Base-by-base conservation (phyloP, 2,888 invertebrate species). In the Sarcophaga subvicina region DNA sequence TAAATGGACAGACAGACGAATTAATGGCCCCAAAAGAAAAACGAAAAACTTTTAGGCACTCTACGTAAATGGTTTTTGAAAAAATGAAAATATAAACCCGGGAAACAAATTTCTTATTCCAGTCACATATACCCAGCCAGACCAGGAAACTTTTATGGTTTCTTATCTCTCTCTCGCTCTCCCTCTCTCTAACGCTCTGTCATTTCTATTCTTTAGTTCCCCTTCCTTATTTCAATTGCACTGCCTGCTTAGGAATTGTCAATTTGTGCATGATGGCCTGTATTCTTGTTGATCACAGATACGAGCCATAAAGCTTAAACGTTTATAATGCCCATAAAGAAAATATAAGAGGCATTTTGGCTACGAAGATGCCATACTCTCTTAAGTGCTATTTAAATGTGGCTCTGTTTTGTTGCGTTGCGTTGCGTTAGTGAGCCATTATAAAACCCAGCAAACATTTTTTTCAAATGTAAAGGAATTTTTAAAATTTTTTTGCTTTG, bases 301-400 rank as follows among this genome's bases (percentile, higher is more conserved):
- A 37, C 37, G 37, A 10, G 2, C 37, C 45, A 75, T 75, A 69
- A 81, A 81, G 75, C 59, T 75, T 71, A n/a, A 64, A 59, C 20
- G 71, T 72, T 77, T 47, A 25, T 77, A 66, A 71, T 17, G 25
- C 14, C 20, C n/a, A 12, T 6, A n/a, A 59, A 4, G 25, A 10
- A 59, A 70, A 37, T 70, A 27, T n/a, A 20, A 70, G 27, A 45
- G 25, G 70, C 17, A 5, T 25, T 47, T 37, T 37, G 37, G 10
- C n/a, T 45, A 8, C 22, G 3, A 59, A 54, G 37, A 17, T 25
- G 22, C 45, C 45, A 17, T 54, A 45, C 14, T 11, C 71, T 49
- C 14, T 2, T 70, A 54, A 45, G 27, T 27, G 64, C 37, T 37
- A 37, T 37, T 25, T 11, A 45, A 22, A 20, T 59, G 5, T 37